phyloP scores from a whole-genome alignment of 2,888 invertebrate genomes.

The Pantelozetes paolii region DNA sequence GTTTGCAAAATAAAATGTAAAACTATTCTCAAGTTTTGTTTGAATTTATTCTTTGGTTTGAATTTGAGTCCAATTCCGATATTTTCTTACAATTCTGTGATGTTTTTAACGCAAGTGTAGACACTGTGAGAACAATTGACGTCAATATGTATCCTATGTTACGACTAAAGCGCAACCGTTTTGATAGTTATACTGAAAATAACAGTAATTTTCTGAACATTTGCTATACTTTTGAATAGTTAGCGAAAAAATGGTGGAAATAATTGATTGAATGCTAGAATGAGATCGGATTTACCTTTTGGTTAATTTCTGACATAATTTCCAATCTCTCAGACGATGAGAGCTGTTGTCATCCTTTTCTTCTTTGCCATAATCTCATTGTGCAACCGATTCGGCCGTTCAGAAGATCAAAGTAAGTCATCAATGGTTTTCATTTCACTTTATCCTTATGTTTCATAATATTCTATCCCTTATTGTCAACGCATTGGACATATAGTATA shows the following conservation, averaged over 20 bases:
- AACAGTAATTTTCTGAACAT: neutral
- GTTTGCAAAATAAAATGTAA: too few species aligned
- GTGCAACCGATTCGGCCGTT: neutral
- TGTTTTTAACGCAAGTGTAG: slow-evolving; percentile 19
- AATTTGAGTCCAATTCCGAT: too few species aligned
- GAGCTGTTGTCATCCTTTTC: neutral
- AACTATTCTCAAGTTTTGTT: too few species aligned
- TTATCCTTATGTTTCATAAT: neutral
- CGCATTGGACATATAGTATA: neutral
- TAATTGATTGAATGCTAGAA: slow-evolving; percentile 12
- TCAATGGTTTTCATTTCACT: neutral
- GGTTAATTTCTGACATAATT: neutral
- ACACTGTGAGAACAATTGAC: slow-evolving; percentile 4
- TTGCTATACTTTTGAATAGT: neutral
- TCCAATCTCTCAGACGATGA: slow-evolving; percentile 1
- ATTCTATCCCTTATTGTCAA: neutral
- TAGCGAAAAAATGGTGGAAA: slow-evolving; percentile 13
- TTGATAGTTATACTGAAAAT: neutral
- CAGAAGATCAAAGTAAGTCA: slow-evolving; percentile 10
- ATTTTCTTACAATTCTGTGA: too few species aligned
- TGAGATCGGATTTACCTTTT: slow-evolving; percentile 9
- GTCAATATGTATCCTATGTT: slow-evolving; percentile 29
- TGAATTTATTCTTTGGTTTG: too few species aligned
- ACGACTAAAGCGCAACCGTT: slow-evolving; percentile 10
- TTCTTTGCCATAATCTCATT: neutral